Conservation (phyloP, 2,888 invertebrate species). For the Lamellibrachia columna region DNA sequence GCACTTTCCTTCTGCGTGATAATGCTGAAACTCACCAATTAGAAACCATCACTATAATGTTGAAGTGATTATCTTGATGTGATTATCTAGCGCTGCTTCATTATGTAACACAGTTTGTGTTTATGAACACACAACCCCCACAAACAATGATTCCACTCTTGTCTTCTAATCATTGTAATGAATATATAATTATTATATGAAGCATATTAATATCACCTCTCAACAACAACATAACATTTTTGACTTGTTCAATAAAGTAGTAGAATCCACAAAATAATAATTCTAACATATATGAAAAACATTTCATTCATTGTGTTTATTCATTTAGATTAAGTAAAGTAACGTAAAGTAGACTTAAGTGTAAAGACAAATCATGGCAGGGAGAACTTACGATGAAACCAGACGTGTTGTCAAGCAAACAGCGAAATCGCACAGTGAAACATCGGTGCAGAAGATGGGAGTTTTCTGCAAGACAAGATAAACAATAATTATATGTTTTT, state of each 20-base stretch:
- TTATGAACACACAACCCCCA: neutral
- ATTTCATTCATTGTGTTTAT: neutral
- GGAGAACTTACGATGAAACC: constrained; percentile 88
- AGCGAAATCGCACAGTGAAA: constrained; percentile 98
- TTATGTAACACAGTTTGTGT: neutral
- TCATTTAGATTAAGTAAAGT: neutral
- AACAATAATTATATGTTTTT: neutral
- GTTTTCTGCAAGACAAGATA: constrained; percentile 73
- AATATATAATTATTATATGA: neutral
- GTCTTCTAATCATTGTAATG: neutral
- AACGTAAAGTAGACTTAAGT: neutral
- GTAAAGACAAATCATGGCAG: neutral
- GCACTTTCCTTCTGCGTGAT: neutral
- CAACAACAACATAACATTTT: neutral
- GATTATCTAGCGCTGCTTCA: neutral
- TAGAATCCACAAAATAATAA: neutral
- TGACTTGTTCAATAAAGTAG: neutral
- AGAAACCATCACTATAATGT: neutral
- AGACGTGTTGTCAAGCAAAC: constrained; percentile 98
- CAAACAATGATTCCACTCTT: neutral
- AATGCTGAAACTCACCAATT: neutral
- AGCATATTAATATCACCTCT: too few relatives aligned
- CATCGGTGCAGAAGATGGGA: constrained; percentile 91
- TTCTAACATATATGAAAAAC: neutral
- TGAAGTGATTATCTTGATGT: neutral